Evolutionary conservation across 2,797 vertebrate genomes (phyloP), one percentile per base, ranked within the genome.

Genomic region (Myotis daubentonii): DNA sequence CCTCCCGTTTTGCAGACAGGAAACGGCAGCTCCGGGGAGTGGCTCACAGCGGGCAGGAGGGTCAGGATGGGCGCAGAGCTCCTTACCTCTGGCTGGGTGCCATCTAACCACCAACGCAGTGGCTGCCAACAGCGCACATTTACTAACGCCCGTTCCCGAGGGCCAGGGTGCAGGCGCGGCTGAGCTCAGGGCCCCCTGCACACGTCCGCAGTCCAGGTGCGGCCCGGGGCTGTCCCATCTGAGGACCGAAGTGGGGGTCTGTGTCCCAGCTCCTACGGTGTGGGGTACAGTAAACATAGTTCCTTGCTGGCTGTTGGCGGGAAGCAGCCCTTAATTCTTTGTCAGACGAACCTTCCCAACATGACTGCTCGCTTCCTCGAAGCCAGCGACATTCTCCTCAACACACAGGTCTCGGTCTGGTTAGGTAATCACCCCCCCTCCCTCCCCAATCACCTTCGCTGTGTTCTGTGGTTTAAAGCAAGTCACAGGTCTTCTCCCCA

Each of bases 271-370:
- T 36, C 68, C 11, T 1, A 0, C 4, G 0, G 20, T 7, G 70
- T 25, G 49, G 60, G 28, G 51, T 11, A 7, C 62, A n/a, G 62
- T 33, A 30, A 78, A 47, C 8, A 30, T 23, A n/a, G 68, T 30
- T 74, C 47, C 38, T 75, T 23, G 12, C 13, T 30, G 49, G 8
- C 51, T 71, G 20, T 62, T 41, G 28, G 19, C 84, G 30, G 23
- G 66, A 87, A 87, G 49, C 6, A 49, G 66, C 22, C 72, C 30
- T 92, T 87, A 47, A 23, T 68, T 76, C 19, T 55, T 82, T 38
- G 22, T 28, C 47, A 6, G 0, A 1, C 2, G n/a, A 38, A 15
- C 7, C 33, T 95, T 65, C 33, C 38, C 36, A 22, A 2, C 2
- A 2, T 3, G 66, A 36, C 25, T 1, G 5, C 60, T 53, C 11